A percentile compares a stretch with the other conserved stretches of the same genome.
Conservation (phyloP, 2,113 vertebrate species). For the Nansenia antarctica region DNA sequence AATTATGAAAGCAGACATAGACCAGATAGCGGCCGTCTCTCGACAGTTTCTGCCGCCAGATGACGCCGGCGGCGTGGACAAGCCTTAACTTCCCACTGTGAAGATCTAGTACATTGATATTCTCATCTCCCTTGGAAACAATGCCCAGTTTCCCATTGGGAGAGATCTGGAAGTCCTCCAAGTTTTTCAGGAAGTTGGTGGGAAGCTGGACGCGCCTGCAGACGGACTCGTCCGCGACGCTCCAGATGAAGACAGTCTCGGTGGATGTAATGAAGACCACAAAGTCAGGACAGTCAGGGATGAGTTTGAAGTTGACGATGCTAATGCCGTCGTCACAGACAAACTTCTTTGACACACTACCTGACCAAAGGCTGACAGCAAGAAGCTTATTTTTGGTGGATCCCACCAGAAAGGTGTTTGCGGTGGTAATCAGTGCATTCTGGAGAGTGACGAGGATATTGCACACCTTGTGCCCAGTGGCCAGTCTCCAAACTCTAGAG, state of each 20-base stretch:
- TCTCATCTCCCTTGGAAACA: slow-evolving; percentile 93
- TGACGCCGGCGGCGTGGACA: slow-evolving; percentile 87
- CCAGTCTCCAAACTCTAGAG: slow-evolving; percentile 94
- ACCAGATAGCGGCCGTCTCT: slow-evolving; percentile 97
- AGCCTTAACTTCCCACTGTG: slow-evolving; percentile 93
- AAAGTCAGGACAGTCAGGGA: slow-evolving; percentile 95
- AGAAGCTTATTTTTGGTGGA: slow-evolving; percentile 94
- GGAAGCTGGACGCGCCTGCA: slow-evolving; percentile 93
- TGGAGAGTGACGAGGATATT: slow-evolving; percentile 97
- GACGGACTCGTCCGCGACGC: slow-evolving; percentile 92
- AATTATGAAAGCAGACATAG: slow-evolving; percentile 89
- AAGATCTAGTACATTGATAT: slow-evolving; percentile 93
- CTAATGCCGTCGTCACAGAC: slow-evolving; percentile 92
- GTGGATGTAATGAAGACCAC: slow-evolving; percentile 94
- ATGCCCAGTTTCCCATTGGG: slow-evolving; percentile 97
- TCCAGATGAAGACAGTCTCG: slow-evolving; percentile 95
- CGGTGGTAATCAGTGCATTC: slow-evolving; percentile 94
- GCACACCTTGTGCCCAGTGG: slow-evolving; percentile 95
- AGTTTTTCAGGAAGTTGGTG: slow-evolving; percentile 88
- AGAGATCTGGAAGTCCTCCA: slow-evolving; percentile 97
- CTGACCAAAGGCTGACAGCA: slow-evolving; percentile 97
- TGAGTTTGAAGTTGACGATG: slow-evolving; percentile 93
- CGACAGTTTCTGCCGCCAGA: slow-evolving; percentile 94
- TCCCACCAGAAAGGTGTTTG: slow-evolving; percentile 96
- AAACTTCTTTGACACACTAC: slow-evolving; percentile 97